A percentile compares a stretch with the other conserved stretches of the same genome.
These are phyloP conservation scores for Orthosia gothica DNA, from an alignment of 2,888 invertebrate species.

Conservation along the genomic window DNA sequence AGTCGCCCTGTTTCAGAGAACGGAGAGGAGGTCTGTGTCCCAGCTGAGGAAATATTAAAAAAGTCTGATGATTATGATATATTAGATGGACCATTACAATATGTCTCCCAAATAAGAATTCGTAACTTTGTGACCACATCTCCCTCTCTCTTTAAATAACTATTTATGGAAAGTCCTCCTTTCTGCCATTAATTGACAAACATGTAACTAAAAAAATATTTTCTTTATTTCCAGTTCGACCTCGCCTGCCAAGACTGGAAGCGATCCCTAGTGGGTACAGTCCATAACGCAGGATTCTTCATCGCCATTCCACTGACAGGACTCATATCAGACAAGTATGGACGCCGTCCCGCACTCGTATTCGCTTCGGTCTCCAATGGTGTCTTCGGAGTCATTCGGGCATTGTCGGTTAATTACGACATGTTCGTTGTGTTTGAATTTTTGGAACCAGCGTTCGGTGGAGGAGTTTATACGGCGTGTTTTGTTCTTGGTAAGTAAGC, in stretches of 20 bases:
- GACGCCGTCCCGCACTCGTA: constrained; percentile 92
- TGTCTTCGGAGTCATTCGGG: constrained; percentile 91
- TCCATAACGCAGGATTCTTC: constrained; percentile 95
- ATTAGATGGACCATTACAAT: too few relatives aligned
- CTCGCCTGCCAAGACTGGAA: constrained; percentile 94
- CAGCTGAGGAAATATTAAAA: too few relatives aligned
- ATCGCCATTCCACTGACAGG: constrained; percentile 94
- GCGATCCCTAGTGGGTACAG: constrained; percentile 94
- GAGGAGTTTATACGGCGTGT: constrained; percentile 92
- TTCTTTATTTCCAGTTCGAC: constrained; percentile 90
- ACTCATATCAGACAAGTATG: constrained; percentile 93
- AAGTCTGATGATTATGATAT: too few relatives aligned
- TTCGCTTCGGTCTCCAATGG: constrained; percentile 91
- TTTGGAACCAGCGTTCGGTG: constrained; percentile 91
- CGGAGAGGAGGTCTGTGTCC: too few relatives aligned
- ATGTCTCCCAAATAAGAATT: too few relatives aligned
- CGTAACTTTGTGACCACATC: background rate
- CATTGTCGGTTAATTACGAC: constrained; percentile 91
- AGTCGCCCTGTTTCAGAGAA: too few relatives aligned
- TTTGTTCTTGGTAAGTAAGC: constrained; percentile 91
- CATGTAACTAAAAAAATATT: background rate
- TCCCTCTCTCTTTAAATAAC: too few relatives aligned
- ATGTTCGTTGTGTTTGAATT: constrained; percentile 92
- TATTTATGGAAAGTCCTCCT: fast-evolving
- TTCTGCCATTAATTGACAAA: background rate